Base-by-base conservation (phyloP, 1,140 invertebrate species). In the Zaprionus camerounensis region DNA sequence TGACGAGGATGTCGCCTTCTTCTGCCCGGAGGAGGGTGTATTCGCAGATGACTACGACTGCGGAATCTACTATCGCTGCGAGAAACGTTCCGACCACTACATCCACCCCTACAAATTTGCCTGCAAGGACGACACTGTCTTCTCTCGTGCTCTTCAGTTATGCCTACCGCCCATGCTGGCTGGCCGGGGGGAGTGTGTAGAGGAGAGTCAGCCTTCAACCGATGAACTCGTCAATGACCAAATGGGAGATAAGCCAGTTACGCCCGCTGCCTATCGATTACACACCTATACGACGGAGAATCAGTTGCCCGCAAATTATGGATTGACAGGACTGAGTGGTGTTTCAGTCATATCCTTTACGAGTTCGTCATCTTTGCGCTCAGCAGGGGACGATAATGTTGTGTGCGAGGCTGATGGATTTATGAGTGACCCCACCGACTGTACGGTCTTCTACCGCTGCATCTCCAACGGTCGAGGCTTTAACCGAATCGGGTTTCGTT, bases 371-470 rank as follows among this genome's bases (percentile, higher is more conserved):
- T 76, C 85, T 59, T 58, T 76, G 44, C 82, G 91, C 38, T 81
- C 91, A 31, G 64, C 76, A 17, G 15, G 62, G 0, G 71, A 70
- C 26, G 78, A 78, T 13, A 74, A 55, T 13, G 76, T 80, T 28
- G 65, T 77, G 34, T 93, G 92, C 61, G 69, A 80, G 58, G 79
- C 82, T 92, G 95, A 96, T 93, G 96, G 96, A 76, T 97, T 96
- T 92, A 93, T 95, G 73, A 94, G 94, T 38, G 95, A 96, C 93
- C 93, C 93, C 41, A 92, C 94, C 71, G 94, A 97, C 85, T 97
- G 97, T 84, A 94, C 93, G 71, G 96, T 96, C 91, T 97, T 97
- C 91, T 96, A 96, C 84, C 94, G 96, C 92, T 97, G 96, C 92
- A 95, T 97, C 20, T 93, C 94, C 64, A 94, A 95, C 71, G 94